Conservation (phyloP, 1,140 invertebrate species). For the Platyura marginata region DNA sequence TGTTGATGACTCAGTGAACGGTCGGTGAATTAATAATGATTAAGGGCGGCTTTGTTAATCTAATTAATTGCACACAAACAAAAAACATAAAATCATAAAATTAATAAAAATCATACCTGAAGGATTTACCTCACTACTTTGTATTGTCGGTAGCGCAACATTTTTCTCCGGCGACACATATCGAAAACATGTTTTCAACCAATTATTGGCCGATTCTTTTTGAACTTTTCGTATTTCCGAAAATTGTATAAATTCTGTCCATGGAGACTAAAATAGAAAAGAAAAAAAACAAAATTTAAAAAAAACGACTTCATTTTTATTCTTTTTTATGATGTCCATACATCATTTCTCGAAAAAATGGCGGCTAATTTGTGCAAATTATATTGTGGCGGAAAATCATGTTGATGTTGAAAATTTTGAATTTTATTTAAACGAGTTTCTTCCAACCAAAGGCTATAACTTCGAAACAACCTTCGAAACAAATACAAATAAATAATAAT, state of each 20-base stretch:
- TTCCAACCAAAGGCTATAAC: constrained; percentile 57
- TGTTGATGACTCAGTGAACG: too few relatives aligned
- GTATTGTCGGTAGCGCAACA: too few relatives aligned
- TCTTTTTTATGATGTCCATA: constrained; percentile 6
- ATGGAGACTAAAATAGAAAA: constrained; percentile 30
- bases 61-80: too few relatives aligned
- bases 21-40: too few relatives aligned
- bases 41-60: too few relatives aligned
- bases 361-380: constrained; percentile 32
- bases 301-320: constrained; percentile 3
- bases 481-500: constrained; percentile 2
- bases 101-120: too few relatives aligned
- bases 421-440: constrained; percentile 40
- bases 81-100: too few relatives aligned
- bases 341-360: constrained; percentile 22
- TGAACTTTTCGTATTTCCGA: constrained; percentile 31
- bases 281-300: too few relatives aligned
- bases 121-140: too few relatives aligned
- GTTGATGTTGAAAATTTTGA: constrained; percentile 20
- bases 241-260: constrained; percentile 48
- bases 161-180: neutral
- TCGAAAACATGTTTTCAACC: constrained; percentile 13
- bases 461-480: constrained; percentile 35
- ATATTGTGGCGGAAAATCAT: constrained; percentile 47
- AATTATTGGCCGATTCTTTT: constrained; percentile 26